These are phyloP conservation scores for Pyrgilauda ruficollis DNA, from an alignment of 2,113 vertebrate genomes.

Conservation along the genomic window DNA sequence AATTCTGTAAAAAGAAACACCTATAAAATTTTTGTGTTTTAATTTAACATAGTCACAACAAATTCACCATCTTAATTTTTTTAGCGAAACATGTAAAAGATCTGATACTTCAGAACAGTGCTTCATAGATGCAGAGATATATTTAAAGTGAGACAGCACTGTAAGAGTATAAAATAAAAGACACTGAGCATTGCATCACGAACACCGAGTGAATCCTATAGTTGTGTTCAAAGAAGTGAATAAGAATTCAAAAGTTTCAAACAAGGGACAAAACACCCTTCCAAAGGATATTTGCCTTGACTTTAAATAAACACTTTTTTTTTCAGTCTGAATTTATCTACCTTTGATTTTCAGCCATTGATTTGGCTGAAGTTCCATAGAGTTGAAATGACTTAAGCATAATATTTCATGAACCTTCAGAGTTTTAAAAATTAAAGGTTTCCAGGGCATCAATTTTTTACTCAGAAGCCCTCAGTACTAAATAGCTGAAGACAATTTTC, in stretches of 20 bases:
- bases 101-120: neutral
- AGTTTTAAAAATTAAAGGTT: neutral
- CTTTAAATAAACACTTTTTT: neutral
- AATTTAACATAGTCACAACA: neutral
- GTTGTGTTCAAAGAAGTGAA: neutral
- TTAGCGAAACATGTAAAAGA: neutral
- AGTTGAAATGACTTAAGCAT: neutral
- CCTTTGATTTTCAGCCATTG: neutral
- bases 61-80: neutral
- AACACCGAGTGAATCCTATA: neutral
- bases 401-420: neutral
- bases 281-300: neutral
- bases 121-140: neutral
- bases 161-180: neutral
- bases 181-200: neutral
- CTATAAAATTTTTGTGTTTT: neutral
- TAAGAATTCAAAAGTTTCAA: neutral
- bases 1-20: neutral
- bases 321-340: neutral
- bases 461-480: neutral
- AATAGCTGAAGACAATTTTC: neutral
- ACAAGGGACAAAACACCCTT: neutral
- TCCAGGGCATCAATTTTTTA: neutral
- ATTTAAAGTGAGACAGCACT: neutral
- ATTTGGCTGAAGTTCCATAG: neutral